Percentiles rank a stretch among this genome's conserved stretches.
phyloP scores from a whole-genome alignment of 1,140 invertebrate species.

The Pseudobourletiella spinata region DNA sequence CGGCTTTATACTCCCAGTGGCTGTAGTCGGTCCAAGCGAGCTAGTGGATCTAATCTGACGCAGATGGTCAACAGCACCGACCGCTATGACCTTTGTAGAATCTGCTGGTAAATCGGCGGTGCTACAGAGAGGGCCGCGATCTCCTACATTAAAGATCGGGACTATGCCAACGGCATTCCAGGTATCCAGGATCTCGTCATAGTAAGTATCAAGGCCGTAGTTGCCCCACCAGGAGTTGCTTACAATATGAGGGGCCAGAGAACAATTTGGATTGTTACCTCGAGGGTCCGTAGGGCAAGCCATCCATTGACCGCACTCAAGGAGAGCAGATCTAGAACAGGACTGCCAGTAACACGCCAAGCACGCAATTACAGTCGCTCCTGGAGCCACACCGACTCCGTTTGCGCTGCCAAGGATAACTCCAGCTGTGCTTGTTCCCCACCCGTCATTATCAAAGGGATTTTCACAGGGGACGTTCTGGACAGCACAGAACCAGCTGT shows the following conservation, averaged over 20 bases:
- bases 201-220: background rate
- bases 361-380: background rate
- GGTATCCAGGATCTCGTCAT: background rate
- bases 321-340: background rate
- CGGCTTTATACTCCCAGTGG: background rate
- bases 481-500: background rate
- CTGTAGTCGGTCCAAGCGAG: background rate
- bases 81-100: background rate
- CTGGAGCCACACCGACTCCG: background rate
- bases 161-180: background rate
- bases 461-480: background rate
- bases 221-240: background rate
- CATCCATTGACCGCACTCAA: constrained; percentile 12
- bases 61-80: background rate
- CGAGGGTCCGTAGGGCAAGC: background rate
- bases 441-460: constrained; percentile 6
- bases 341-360: background rate
- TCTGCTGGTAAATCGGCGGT: background rate
- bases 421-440: constrained; percentile 8
- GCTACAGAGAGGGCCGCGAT: background rate
- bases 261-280: background rate
- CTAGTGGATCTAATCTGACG: background rate
- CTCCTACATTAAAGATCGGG: background rate
- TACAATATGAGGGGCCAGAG: constrained; percentile 1
- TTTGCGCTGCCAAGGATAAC: background rate